Evolutionary conservation across 1,140 invertebrate species (phyloP).

Genomic region (Copidosoma floridanum): DNA sequence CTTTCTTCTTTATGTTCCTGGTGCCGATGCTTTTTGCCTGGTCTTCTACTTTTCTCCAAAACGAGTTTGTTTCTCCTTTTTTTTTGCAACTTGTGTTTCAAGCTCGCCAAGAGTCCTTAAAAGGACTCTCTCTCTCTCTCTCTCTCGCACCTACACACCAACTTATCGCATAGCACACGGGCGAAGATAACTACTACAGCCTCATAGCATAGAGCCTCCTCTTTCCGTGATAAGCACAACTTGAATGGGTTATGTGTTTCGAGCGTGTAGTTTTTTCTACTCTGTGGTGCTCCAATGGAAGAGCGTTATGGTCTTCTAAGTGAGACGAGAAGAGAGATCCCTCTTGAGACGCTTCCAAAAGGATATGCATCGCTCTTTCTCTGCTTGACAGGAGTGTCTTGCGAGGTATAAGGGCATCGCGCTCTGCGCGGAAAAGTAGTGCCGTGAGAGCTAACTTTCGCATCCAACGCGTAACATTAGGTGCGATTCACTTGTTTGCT

Average conservation of each 20-base stretch:
- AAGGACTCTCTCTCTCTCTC: constrained; percentile 2
- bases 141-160: background rate
- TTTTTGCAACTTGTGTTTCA: background rate
- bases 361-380: background rate
- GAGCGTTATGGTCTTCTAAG: no score
- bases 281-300: constrained; percentile 1
- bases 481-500: no score
- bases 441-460: no score
- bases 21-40: background rate
- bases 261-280: no score
- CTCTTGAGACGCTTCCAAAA: background rate
- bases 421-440: no score
- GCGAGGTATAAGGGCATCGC: no score
- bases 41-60: constrained; percentile 14
- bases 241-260: constrained; percentile 47
- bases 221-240: constrained; percentile 50
- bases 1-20: background rate
- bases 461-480: no score
- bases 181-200: constrained; percentile 13
- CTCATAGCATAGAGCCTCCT: no score
- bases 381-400: no score
- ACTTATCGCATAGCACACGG: no score
- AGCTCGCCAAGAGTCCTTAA: constrained; percentile 29
- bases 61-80: constrained; percentile 10
- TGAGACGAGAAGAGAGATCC: background rate